phyloP scores from a whole-genome alignment of 2,888 invertebrate genomes.

The Drosophila affinis region DNA sequence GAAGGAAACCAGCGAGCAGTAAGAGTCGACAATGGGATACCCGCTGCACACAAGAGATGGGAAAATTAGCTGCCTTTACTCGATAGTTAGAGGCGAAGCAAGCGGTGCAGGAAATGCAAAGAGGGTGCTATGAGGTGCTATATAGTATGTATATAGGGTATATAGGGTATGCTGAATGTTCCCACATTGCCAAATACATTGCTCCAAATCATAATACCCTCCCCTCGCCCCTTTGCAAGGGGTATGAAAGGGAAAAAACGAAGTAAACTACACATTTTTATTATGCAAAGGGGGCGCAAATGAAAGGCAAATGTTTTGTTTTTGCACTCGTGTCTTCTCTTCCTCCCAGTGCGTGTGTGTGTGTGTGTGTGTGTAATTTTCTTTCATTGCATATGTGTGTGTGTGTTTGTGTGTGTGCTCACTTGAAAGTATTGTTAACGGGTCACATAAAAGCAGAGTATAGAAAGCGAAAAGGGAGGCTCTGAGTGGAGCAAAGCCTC shows the following conservation, averaged over 20 bases:
- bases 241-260: constrained; percentile 27
- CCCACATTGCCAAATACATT: background rate
- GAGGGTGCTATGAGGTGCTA: no score
- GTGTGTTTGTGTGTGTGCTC: constrained; percentile 51
- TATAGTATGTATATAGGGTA: no score
- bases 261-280: constrained; percentile 77
- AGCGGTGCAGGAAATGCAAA: background rate
- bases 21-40: background rate
- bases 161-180: background rate
- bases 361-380: constrained; percentile 40
- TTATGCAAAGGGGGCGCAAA: constrained; percentile 78
- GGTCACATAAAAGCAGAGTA: constrained; percentile 56
- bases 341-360: constrained; percentile 1
- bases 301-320: constrained; percentile 79
- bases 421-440: constrained; percentile 75
- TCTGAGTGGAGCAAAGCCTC: constrained; percentile 7
- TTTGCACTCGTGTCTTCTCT: constrained; percentile 44
- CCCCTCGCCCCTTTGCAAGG: background rate
- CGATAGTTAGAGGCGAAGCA: background rate
- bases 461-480: constrained; percentile 1
- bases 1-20: background rate
- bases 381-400: constrained; percentile 36
- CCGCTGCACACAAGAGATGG: background rate
- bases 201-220: background rate
- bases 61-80: background rate